A percentile compares a stretch with the other conserved stretches of the same genome.
These are phyloP conservation scores for Unio delphinus DNA, from an alignment of 2,888 invertebrate genomes.

Conservation along the genomic window DNA sequence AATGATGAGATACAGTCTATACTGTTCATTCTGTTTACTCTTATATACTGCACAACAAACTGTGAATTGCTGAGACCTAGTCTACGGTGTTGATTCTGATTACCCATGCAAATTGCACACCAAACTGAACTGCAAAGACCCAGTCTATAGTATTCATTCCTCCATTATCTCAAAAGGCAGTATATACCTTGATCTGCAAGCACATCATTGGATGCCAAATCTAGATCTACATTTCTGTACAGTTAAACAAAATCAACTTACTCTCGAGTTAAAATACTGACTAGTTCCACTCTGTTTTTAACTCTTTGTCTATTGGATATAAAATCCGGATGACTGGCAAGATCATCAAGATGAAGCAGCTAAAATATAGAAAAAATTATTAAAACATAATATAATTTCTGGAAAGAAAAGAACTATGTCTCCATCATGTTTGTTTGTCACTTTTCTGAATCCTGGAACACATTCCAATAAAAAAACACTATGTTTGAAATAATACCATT, in stretches of 20 bases:
- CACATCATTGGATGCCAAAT: too few species aligned
- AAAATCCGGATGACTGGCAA: constrained; percentile 80
- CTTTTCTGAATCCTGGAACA: neutral
- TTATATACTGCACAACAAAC: too few species aligned
- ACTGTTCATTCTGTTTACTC: too few species aligned
- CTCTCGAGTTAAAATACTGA: constrained; percentile 75
- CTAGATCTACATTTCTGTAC: neutral
- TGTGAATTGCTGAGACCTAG: too few species aligned
- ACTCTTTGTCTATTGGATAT: constrained; percentile 84
- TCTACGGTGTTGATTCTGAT: too few species aligned
- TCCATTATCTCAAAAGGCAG: too few species aligned
- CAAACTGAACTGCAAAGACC: too few species aligned
- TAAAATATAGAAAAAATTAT: constrained; percentile 19
- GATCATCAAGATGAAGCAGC: constrained; percentile 73
- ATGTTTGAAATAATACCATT: neutral
- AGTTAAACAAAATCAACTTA: constrained; percentile 24
- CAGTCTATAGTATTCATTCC: too few species aligned
- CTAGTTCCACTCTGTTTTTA: constrained; percentile 80
- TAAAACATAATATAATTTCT: neutral
- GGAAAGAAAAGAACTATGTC: neutral
- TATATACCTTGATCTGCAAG: too few species aligned
- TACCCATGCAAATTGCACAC: too few species aligned
- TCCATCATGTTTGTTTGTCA: neutral
- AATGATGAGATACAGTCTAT: too few species aligned
- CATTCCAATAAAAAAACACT: neutral